Conservation (phyloP, 1,140 invertebrate genomes). For the Patella vulgata region DNA sequence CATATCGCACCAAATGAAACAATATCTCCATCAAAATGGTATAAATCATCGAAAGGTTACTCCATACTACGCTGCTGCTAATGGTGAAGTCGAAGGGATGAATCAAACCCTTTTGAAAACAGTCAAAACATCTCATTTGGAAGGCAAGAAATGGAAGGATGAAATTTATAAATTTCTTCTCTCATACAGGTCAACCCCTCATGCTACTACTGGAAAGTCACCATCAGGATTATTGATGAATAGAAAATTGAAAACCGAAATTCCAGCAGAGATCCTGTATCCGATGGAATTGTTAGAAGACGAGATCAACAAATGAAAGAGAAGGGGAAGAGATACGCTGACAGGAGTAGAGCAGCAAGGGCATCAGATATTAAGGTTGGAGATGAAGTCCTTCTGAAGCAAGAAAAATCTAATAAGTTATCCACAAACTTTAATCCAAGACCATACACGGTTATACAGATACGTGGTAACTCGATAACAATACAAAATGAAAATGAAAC, state of each 20-base stretch:
- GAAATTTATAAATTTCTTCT: slow-evolving; percentile 21
- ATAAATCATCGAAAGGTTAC: slow-evolving; percentile 24
- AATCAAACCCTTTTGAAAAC: slow-evolving; percentile 35
- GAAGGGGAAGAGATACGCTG: slow-evolving; percentile 25
- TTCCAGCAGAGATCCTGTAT: slow-evolving; percentile 16
- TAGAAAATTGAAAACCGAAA: slow-evolving; percentile 30
- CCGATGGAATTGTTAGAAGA: slow-evolving; percentile 9
- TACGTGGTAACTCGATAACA: not conserved
- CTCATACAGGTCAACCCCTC: slow-evolving; percentile 18
- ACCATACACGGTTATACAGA: slow-evolving; percentile 2
- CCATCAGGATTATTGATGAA: slow-evolving; percentile 32
- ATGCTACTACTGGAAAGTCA: slow-evolving; percentile 21
- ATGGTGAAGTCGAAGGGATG: slow-evolving; percentile 30
- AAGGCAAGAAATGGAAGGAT: slow-evolving; percentile 24
- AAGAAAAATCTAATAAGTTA: slow-evolving; percentile 11
- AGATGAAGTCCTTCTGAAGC: slow-evolving; percentile 16
- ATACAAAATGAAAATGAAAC: slow-evolving; percentile 1
- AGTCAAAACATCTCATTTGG: slow-evolving; percentile 26
- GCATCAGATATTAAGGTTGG: slow-evolving; percentile 13
- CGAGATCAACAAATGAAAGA: slow-evolving; percentile 29
- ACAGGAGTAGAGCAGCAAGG: slow-evolving; percentile 9
- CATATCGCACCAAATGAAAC: slow-evolving; percentile 16
- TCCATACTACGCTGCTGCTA: slow-evolving; percentile 30
- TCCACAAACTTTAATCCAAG: slow-evolving; percentile 4
- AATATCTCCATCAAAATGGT: slow-evolving; percentile 17